These are phyloP conservation scores for Chloropsis cyanopogon DNA, from an alignment of 2,113 vertebrate genomes.

Conservation along the genomic window DNA sequence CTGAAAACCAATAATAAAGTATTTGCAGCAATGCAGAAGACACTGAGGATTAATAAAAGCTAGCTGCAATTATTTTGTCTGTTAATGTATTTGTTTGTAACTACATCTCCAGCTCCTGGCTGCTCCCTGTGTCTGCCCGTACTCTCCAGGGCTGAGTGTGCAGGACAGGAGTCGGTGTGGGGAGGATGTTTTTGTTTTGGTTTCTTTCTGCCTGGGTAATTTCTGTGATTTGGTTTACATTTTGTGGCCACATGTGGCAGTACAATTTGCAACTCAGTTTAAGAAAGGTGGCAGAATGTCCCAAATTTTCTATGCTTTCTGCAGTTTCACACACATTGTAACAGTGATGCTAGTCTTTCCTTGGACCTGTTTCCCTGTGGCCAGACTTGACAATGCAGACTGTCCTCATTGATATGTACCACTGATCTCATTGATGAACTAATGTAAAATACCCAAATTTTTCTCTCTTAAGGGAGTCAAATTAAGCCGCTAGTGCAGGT, in stretches of 20 bases:
- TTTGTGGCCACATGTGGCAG: background rate
- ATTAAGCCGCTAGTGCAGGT: background rate
- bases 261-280: background rate
- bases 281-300: background rate
- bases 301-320: background rate
- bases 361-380: background rate
- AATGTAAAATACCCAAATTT: background rate
- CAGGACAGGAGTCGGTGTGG: accelerated
- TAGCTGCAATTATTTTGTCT: background rate
- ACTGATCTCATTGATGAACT: background rate
- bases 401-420: background rate
- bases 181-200: background rate
- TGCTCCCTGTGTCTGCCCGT: background rate
- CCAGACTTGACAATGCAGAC: background rate
- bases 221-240: background rate
- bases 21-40: background rate
- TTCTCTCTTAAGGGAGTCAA: background rate
- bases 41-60: background rate
- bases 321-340: background rate
- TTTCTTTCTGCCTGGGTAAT: background rate
- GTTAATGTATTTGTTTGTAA: background rate
- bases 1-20: background rate
- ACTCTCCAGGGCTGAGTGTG: background rate
- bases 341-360: background rate
- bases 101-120: background rate